Percentiles rank a stretch among this genome's conserved stretches.
phyloP scores from a whole-genome alignment of 2,113 vertebrate species.

The Catharus bicknelli region DNA sequence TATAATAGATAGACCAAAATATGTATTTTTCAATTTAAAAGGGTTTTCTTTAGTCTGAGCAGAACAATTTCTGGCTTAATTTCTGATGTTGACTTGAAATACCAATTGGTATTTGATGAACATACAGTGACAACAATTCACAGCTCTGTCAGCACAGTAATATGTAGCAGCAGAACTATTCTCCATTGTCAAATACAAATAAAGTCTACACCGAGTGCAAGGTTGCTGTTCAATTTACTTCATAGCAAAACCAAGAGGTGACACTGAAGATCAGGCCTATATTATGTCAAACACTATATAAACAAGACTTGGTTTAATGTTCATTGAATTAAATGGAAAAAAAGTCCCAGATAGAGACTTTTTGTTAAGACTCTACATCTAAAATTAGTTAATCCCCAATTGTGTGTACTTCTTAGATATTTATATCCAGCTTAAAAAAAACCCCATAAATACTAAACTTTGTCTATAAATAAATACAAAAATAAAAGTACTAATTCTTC shows the following conservation, averaged over 20 bases:
- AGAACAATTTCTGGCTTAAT: neutral
- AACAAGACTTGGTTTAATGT: conserved; percentile 26
- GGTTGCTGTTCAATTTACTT: neutral
- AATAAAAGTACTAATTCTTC: neutral
- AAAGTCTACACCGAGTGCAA: neutral
- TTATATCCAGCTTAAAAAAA: neutral
- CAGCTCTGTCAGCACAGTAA: neutral
- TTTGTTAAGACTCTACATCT: neutral
- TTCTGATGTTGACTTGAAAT: neutral
- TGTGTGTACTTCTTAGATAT: neutral
- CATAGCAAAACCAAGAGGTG: neutral
- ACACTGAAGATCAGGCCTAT: conserved; percentile 11
- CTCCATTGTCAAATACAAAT: neutral
- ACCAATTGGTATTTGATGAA: neutral
- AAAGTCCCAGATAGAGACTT: neutral
- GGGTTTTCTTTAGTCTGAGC: neutral
- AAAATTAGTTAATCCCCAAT: neutral
- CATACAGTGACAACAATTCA: neutral
- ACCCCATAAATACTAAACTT: neutral
- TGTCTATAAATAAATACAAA: neutral
- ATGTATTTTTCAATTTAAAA: neutral
- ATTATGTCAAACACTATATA: neutral
- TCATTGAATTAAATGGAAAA: neutral
- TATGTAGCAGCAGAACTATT: neutral
- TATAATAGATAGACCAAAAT: neutral